Base-by-base conservation (phyloP, 2,888 invertebrate genomes). In the Conchocele bisecta region DNA sequence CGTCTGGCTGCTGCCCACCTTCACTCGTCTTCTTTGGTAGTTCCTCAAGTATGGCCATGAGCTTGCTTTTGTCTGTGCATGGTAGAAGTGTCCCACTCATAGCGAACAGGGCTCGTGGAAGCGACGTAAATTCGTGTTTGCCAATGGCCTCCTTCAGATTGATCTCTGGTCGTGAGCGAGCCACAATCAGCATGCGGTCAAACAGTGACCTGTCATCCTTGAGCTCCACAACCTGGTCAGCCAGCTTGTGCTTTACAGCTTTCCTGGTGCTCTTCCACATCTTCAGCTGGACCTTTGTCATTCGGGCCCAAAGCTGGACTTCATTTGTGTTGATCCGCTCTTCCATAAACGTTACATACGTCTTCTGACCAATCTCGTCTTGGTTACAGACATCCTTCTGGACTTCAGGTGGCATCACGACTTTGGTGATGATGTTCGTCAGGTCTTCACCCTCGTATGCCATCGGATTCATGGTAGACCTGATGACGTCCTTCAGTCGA, bases 161-260 rank as follows among this genome's bases (percentile, higher is more conserved):
- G 9, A 64, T 56, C 48, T 64, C 64, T 22, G 54, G 63, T n/a
- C 63, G 31, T 1, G 61, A 65, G 35, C 51, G 33, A 17, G 58
- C 66, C 28, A 48, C 44, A 3, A 56, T 48, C 3, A 64, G 15
- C 29, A 61, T 26, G n/a, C n/a, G n/a, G n/a, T 53, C 54, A 39
- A 44, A 63, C n/a, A 63, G 33, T 13, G 20, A 29, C n/a, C 63
- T 6, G 44, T 54, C 42, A 26, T 63, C 63, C 44, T 42, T 53
- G 11, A 63, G 22, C 24, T 54, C 63, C 13, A 39, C 15, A 1
- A 50, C 39, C 11, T 42, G 15, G 7, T 42, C 7, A 2, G 33
- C 11, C 4, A 35, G 33, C n/a, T 17, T 51, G 24, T 24, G n/a
- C 11, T 29, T 22, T 9, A 60, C 28, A 24, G 22, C 50, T 29